Base-by-base conservation (phyloP, 1,140 invertebrate genomes). In the Ditylenchus dipsaci region DNA sequence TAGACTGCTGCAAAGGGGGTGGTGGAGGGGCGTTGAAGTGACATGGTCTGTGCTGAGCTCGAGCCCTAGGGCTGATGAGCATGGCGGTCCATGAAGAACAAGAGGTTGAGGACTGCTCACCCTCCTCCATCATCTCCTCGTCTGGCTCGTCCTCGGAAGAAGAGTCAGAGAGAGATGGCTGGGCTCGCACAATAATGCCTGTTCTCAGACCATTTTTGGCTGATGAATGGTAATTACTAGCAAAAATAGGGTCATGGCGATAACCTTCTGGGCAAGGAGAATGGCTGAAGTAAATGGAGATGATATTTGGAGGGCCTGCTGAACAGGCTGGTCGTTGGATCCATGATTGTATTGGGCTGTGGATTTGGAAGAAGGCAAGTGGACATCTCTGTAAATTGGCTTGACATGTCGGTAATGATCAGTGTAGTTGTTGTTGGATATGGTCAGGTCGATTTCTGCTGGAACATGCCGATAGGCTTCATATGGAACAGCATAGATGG, bases 401-500 rank as follows among this genome's bases (percentile, higher is more conserved):
- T 19, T 61, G 59, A 30, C 19, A 5, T 3, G 59, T 8, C 8
- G n/a, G 29, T 43, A 43, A 8, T 33, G n/a, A 26, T 30, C 29
- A 21, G 5, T 29, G 27, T 3, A 27, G 9, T 47, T 45, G 27
- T 21, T 27, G 21, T 45, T 29, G 21, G 30, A 5, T 47, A 1
- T 53, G 27, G 1, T 53, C 53, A 5, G n/a, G 29, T 15, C 8
- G 21, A 63, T 64, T 1, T 3, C 5, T 26, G 21, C 27, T 64
- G 5, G 27, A 64, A 8, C 21, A 19, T 38, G 15, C 7, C 5
- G 9, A 47, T 1, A 17, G 27, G n/a, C 56, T 67, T 69, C 63
- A 49, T 69, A 69, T 7, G 68, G 68, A 8, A 69, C 68, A 19
- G 68, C 68, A 30, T 69, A 69, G 42, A 69, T 69, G 0, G 68